Evolutionary conservation across 2,888 invertebrate species (phyloP), one percentile per base, ranked within the genome.

Genomic region (Diarsia dahlii): DNA sequence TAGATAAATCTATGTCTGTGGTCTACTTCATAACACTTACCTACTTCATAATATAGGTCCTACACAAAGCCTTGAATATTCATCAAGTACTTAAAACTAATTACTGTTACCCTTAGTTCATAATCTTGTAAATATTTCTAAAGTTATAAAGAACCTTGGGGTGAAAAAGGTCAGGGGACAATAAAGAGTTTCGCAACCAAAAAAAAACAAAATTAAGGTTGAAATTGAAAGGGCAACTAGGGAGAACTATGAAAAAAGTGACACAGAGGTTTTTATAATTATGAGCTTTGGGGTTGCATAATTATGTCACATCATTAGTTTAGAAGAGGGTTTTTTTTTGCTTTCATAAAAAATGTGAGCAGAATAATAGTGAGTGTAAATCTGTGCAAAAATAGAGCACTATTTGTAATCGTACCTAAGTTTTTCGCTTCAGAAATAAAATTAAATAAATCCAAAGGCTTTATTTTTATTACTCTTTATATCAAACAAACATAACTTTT

Each of bases 41-140:
- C 34, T 39, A 85, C 80, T 84, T 62, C 50, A 62, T 78, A 78
- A 34, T 23, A 70, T 39, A 78, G 46, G 39, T 20, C 48, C 45
- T 74, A 84, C 63, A 50, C 34, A 72, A 76, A 28, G 69, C 52
- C 39, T 39, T 85, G 76, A 85, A 82, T 84, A 84, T 85, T 85
- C 67, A 84, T 65, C 12, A 81, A 71, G 70, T 76, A 82, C 82
- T 85, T 71, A 76, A 76, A 76, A 69, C 68, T 85, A 76, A 84
- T 84, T 78, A 82, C 70, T 69, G 71, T 69, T 60, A 69, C 58
- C 34, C 56, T 72, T 18, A 79, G 65, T 62, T 81, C 23, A 78
- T 23, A 5, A 66, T 81, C 34, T 73, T 65, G 58, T 72, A 60
- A 63, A 71, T 72, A 68, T 77, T 34, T 83, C 54, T 62, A 23